Percentiles rank a stretch among this genome's conserved stretches.
phyloP scores from a whole-genome alignment of 2,113 vertebrate species.

The Ptilonorhynchus violaceus region DNA sequence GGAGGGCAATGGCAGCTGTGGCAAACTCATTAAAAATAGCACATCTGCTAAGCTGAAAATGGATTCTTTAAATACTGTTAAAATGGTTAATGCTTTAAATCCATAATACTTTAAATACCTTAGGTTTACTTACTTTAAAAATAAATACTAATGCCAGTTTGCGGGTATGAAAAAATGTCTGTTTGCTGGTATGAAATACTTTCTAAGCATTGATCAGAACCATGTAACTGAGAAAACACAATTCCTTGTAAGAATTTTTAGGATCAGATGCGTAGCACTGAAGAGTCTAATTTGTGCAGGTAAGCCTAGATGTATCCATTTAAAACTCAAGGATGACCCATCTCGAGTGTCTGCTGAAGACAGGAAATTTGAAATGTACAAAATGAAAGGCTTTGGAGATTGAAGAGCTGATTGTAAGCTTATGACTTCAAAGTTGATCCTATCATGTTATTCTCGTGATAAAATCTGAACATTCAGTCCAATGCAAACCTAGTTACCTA shows the following conservation, averaged over 20 bases:
- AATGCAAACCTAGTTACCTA: background rate
- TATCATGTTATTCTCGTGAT: background rate
- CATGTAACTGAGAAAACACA: background rate
- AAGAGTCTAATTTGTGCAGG: background rate
- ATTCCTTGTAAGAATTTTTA: background rate
- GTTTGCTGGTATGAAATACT: background rate
- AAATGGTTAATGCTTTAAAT: background rate
- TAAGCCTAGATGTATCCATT: background rate
- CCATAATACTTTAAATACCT: background rate
- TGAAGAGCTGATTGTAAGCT: background rate
- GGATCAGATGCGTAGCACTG: background rate
- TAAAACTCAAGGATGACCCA: rapidly evolving
- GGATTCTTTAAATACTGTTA: background rate
- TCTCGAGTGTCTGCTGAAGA: background rate
- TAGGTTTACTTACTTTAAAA: background rate
- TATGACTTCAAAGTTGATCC: background rate
- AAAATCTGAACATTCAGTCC: background rate
- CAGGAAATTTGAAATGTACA: background rate
- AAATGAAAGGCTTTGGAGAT: background rate
- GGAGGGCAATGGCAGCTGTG: background rate
- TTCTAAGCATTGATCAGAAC: background rate
- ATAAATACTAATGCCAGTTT: background rate
- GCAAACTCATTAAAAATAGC: background rate
- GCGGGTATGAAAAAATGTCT: background rate
- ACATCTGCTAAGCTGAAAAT: background rate